phyloP scores from a whole-genome alignment of 2,888 invertebrate genomes.

The Caenorhabditis virilis region DNA sequence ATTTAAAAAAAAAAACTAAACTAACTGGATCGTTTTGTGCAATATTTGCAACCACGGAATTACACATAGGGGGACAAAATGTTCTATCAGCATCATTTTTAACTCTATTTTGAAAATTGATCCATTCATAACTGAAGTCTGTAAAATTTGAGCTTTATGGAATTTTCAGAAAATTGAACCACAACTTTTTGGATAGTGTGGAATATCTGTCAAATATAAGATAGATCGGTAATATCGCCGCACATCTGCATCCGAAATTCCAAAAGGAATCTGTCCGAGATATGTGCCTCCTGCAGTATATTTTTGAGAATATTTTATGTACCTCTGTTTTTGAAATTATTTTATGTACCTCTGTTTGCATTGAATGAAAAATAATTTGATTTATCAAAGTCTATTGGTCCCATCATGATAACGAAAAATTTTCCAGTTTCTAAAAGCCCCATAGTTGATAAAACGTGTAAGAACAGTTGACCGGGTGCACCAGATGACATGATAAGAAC shows the following conservation, averaged over 20 bases:
- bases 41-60: slow-evolving; percentile 13
- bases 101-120: slow-evolving; percentile 19
- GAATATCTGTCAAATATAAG: slow-evolving; percentile 29
- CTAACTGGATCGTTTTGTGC: slow-evolving; percentile 25
- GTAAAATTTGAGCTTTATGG: no score
- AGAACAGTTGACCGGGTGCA: slow-evolving; percentile 13
- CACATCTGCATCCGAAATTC: slow-evolving; percentile 12
- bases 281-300: slow-evolving; percentile 5
- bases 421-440: slow-evolving; percentile 40
- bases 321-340: not conserved
- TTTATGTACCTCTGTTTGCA: slow-evolving; percentile 18
- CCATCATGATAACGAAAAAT: slow-evolving; percentile 34
- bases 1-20: not conserved
- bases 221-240: slow-evolving; percentile 30
- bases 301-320: not conserved
- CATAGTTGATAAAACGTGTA: slow-evolving; percentile 19
- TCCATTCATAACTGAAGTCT: slow-evolving; percentile 37
- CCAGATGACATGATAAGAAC: slow-evolving; percentile 12
- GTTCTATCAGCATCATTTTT: slow-evolving; percentile 9
- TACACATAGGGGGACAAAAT: slow-evolving; percentile 35
- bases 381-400: slow-evolving; percentile 8
- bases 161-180: no score
- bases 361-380: slow-evolving; percentile 20
- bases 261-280: slow-evolving; percentile 9
- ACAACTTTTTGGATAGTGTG: slow-evolving; percentile 33